Percentiles rank a stretch among this genome's conserved stretches.
phyloP scores from a whole-genome alignment of 2,888 invertebrate genomes.

The Temnothorax ravouxi region DNA sequence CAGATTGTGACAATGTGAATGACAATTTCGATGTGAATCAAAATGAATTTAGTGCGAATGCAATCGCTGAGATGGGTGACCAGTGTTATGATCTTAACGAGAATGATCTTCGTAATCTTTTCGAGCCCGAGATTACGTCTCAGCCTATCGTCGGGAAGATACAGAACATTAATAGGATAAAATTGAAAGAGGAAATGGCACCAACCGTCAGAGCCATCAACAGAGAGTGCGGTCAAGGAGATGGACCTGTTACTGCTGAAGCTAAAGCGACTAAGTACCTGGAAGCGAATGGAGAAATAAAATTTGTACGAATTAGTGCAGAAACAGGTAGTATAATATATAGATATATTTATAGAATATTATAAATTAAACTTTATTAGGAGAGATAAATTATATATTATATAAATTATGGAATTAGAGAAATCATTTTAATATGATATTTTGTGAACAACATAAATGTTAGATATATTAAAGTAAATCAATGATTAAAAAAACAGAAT shows the following conservation, averaged over 20 bases:
- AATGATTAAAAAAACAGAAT: slow-evolving; percentile 1
- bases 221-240: slow-evolving; percentile 69
- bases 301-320: slow-evolving; percentile 67
- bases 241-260: slow-evolving; percentile 57
- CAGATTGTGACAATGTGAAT: neutral
- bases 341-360: neutral
- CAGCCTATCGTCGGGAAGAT: slow-evolving; percentile 71
- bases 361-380: neutral
- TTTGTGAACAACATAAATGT: neutral
- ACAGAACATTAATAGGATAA: slow-evolving; percentile 74
- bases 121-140: slow-evolving; percentile 72
- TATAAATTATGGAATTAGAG: neutral
- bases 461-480: neutral
- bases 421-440: neutral
- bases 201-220: slow-evolving; percentile 67
- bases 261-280: slow-evolving; percentile 71
- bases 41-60: slow-evolving; percentile 57
- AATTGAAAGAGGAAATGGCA: slow-evolving; percentile 74
- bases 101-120: slow-evolving; percentile 74
- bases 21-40: slow-evolving; percentile 33
- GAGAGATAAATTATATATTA: slow-evolving; percentile 10
- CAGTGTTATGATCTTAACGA: slow-evolving; percentile 65
- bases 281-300: slow-evolving; percentile 77
- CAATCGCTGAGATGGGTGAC: slow-evolving; percentile 55
- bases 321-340: slow-evolving; percentile 21